A percentile compares a stretch with the other conserved stretches of the same genome.
These are phyloP conservation scores for Sebastes baramenuke DNA, from an alignment of 2,797 vertebrate genomes.

Conservation along the genomic window DNA sequence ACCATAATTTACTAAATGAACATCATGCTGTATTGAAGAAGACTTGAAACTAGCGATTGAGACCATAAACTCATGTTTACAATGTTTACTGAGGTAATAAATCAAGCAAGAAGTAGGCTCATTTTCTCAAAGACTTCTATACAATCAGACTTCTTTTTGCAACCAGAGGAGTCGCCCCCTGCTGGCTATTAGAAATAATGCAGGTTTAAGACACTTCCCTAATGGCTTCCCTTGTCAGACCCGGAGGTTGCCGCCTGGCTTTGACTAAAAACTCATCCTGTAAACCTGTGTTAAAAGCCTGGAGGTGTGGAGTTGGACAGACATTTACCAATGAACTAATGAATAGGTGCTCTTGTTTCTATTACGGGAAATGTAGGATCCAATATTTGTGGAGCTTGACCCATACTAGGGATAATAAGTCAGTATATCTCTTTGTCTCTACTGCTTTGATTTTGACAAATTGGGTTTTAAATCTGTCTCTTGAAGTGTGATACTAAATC, in stretches of 20 bases:
- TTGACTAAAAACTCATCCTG: background rate
- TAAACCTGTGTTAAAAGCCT: background rate
- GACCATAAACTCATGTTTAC: too few species aligned
- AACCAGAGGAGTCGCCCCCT: background rate
- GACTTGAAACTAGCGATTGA: too few species aligned
- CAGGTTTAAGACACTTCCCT: background rate
- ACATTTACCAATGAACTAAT: background rate
- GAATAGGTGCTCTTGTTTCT: background rate
- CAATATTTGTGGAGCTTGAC: background rate
- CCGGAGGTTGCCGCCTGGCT: background rate
- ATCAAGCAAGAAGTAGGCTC: accelerated
- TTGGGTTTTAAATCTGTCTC: background rate
- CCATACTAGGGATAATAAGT: background rate
- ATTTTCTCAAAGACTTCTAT: too few species aligned
- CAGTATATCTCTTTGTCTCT: background rate
- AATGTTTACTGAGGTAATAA: too few species aligned
- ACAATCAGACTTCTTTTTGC: too few species aligned
- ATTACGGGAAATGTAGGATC: background rate
- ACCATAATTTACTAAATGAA: too few species aligned
- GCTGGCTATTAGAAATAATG: background rate
- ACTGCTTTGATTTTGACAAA: background rate
- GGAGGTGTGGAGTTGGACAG: background rate
- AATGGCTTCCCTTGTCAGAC: background rate
- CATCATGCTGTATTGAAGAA: too few species aligned
- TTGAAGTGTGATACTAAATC: background rate